Evolutionary conservation across 2,113 vertebrate species (phyloP).

Genomic region (Ellobius talpinus): DNA sequence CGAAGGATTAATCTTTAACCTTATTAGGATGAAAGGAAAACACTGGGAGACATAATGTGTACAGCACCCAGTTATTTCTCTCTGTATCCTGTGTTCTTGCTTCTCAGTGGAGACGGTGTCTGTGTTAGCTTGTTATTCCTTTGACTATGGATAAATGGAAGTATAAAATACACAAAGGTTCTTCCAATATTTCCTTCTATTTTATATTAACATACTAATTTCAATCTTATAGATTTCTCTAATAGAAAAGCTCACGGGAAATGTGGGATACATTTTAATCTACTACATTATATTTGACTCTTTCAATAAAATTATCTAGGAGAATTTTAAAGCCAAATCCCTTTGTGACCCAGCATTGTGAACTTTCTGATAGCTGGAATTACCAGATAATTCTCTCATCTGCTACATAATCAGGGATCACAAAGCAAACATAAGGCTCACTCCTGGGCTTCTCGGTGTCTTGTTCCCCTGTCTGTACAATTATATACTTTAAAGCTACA

Average conservation of each 20-base stretch:
- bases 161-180: neutral
- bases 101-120: neutral
- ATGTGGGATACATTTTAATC: neutral
- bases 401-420: neutral
- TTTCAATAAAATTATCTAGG: slow-evolving; percentile 63
- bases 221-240: neutral
- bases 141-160: slow-evolving; percentile 59
- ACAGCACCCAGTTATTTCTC: neutral
- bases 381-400: slow-evolving; percentile 47
- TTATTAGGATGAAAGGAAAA: slow-evolving; percentile 46
- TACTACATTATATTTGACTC: slow-evolving; percentile 37
- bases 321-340: slow-evolving; percentile 31
- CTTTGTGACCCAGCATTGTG: neutral
- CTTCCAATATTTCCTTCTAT: neutral
- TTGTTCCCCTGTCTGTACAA: slow-evolving; percentile 44
- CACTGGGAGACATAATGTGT: neutral
- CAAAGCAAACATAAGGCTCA: neutral
- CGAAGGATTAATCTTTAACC: slow-evolving; percentile 15
- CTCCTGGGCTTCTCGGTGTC: neutral
- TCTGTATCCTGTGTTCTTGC: neutral
- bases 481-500: neutral
- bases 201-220: slow-evolving; percentile 21
- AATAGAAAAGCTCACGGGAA: neutral
- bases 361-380: slow-evolving; percentile 35
- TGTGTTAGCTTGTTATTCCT: neutral